Evolutionary conservation across 1,140 invertebrate genomes (phyloP), one percentile per base, ranked within the genome.

Genomic region (Neomicropteryx cornuta): DNA sequence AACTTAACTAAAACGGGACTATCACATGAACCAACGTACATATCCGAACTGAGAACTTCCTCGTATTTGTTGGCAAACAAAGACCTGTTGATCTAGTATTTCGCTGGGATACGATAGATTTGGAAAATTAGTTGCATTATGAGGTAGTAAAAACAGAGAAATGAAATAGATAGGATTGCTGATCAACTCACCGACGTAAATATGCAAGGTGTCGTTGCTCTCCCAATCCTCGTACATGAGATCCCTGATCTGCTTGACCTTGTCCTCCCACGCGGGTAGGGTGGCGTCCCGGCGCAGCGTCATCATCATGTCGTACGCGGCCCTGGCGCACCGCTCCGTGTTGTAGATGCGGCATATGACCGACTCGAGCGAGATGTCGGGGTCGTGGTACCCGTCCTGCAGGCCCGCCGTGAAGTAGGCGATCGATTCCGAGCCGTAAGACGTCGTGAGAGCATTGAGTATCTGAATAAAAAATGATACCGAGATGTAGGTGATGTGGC

Each of bases 271-370:
- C 17, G 55, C 51, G 4, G 44, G 36, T 16, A 52, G 48, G 18
- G 49, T 45, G 8, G 23, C 8, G 22, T 64, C 59, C 24, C 55
- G 36, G 1, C 54, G 51, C 4, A 54, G 55, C 19, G 61, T 55
- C 0, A 49, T 41, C 1, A 62, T 45, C 1, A 64, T 43, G 2
- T 53, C 36, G 21, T 60, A 29, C 4, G 57, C 42, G 0, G 46
- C 31, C 0, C 35, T 14, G 11, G 55, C 35, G 0, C 53, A 54
- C 18, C 52, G 47, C n/a, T 51, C 42, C 1, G 51, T 36, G 36
- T 60, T 60, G 50, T n/a, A n/a, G n/a, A n/a, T n/a, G n/a, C n/a
- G 91, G 88, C 45, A 81, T 77, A 64, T 64, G 16, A 57, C 58
- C 21, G 55, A 41, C 22, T 64, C 61, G 16, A 62, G 8, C 18